Percentiles rank a stretch among this genome's conserved stretches.
These are phyloP conservation scores for Clusia tigrina DNA, from an alignment of 2,888 invertebrate species.

Conservation along the genomic window DNA sequence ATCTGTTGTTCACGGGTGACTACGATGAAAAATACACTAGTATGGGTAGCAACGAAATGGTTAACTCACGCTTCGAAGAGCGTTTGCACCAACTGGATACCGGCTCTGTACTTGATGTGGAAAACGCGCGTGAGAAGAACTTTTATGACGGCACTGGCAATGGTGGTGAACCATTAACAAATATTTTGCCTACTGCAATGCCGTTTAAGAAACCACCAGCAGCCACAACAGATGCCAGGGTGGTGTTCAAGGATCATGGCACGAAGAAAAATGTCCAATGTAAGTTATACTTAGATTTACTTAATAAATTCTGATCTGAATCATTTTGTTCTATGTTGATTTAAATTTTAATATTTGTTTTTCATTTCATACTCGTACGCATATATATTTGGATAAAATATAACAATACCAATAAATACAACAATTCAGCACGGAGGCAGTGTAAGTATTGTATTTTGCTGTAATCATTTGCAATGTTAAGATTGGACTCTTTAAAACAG, in stretches of 20 bases:
- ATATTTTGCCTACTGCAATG: constrained; percentile 41
- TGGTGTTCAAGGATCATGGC: constrained; percentile 50
- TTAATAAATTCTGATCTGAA: no score
- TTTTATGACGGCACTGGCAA: constrained; percentile 20
- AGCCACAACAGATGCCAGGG: constrained; percentile 21
- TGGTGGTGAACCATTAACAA: constrained; percentile 19
- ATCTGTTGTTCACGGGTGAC: constrained; percentile 47
- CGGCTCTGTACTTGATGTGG: constrained; percentile 29
- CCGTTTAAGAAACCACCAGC: constrained; percentile 44
- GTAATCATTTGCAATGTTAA: not conserved
- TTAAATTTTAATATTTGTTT: constrained; percentile 9
- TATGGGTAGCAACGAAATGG: constrained; percentile 35
- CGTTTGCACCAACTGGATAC: constrained; percentile 45
- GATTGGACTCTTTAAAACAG: no score
- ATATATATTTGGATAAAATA: no score
- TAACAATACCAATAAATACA: not conserved
- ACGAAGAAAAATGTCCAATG: constrained; percentile 61
- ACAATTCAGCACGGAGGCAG: constrained; percentile 39
- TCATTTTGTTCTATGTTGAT: constrained; percentile 11
- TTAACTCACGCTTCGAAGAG: constrained; percentile 41
- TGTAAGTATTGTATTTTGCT: constrained; percentile 47
- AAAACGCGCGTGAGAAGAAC: constrained; percentile 33
- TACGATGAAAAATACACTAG: constrained; percentile 45
- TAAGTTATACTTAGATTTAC: constrained; percentile 52
- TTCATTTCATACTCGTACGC: not conserved